These are phyloP conservation scores for Solen grandis DNA, from an alignment of 1,140 invertebrate genomes.

Conservation along the genomic window DNA sequence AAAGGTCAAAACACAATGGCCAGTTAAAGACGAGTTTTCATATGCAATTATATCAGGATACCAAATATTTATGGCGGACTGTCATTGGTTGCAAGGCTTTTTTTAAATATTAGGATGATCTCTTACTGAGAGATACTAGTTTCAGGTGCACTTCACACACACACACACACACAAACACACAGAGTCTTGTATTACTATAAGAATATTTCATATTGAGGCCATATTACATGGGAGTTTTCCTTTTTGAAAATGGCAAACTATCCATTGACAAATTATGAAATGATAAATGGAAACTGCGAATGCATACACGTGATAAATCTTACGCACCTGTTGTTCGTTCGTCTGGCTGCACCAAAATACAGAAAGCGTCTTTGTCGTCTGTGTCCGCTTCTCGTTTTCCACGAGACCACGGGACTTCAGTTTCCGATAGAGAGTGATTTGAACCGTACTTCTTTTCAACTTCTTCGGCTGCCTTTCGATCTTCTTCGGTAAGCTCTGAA, in stretches of 20 bases:
- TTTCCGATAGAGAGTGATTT: conserved; percentile 59
- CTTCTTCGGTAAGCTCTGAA: conserved; percentile 56
- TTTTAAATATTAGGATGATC: too few relatives aligned
- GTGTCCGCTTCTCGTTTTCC: conserved; percentile 50
- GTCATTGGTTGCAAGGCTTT: too few relatives aligned
- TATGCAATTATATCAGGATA: too few relatives aligned
- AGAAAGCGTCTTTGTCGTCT: conserved; percentile 45
- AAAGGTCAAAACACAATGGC: too few relatives aligned
- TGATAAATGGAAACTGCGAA: not conserved
- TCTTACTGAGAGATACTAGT: too few relatives aligned
- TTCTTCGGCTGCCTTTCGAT: conserved; percentile 44
- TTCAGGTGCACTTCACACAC: too few relatives aligned
- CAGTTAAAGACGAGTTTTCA: too few relatives aligned
- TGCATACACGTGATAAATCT: not conserved
- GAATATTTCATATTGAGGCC: too few relatives aligned
- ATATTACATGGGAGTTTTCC: too few relatives aligned
- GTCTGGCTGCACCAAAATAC: conserved; percentile 66
- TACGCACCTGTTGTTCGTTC: conserved; percentile 67
- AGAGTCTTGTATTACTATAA: too few relatives aligned
- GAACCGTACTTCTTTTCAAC: conserved; percentile 56
- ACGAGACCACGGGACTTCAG: conserved; percentile 66
- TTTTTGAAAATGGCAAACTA: not conserved
- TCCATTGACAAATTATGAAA: not conserved
- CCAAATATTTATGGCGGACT: too few relatives aligned
- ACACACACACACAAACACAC: too few relatives aligned